Evolutionary conservation across 1,140 invertebrate genomes (phyloP), one percentile per base, ranked within the genome.

Genomic region (Drosophila simulans): DNA sequence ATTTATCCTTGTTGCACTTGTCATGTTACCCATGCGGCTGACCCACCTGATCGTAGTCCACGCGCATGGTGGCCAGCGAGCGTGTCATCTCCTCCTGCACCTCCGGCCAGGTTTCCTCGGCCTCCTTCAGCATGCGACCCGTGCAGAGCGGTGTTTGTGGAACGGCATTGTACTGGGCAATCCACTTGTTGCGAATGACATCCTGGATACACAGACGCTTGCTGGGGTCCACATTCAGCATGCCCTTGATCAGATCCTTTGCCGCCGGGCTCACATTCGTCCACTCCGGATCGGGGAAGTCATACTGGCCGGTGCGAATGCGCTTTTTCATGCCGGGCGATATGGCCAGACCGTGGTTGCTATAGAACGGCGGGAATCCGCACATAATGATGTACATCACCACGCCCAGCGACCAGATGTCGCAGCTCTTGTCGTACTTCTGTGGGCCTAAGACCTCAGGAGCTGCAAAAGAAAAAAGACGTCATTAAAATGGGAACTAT

Each of bases 301-400:
- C 97, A 92, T 99, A 99, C 91, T 99, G 97, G 5, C 98, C 98
- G 49, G 97, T 95, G 65, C 97, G 94, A 84, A 99, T 99, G 56
- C 98, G 94, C 92, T 97, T 98, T 92, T 99, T 99, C 99, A 99
- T 99, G n/a, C 99, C 98, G 0, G 99, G 98, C 31, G 98, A 99
- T 81, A 99, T 99, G 7, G 98, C 97, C 34, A 98, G 93, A 0
- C 98, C 98, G 90, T 99, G 97, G 92, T 98, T 98, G 92, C 98
- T 98, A 92, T 99, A 99, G 93, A 99, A 99, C 20, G 98, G 98
- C 25, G 98, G 98, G 93, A 98, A 99, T 5, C 98, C 98, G 93
- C 98, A 99, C 51, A 99, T 94, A 76, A 94, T 79, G 2, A 99
- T 99, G 92, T 99, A 99, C 97, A 99, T 99, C 55, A 99, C 98